These are phyloP conservation scores for Dryomyza anilis DNA, from an alignment of 2,888 invertebrate genomes.

Conservation along the genomic window DNA sequence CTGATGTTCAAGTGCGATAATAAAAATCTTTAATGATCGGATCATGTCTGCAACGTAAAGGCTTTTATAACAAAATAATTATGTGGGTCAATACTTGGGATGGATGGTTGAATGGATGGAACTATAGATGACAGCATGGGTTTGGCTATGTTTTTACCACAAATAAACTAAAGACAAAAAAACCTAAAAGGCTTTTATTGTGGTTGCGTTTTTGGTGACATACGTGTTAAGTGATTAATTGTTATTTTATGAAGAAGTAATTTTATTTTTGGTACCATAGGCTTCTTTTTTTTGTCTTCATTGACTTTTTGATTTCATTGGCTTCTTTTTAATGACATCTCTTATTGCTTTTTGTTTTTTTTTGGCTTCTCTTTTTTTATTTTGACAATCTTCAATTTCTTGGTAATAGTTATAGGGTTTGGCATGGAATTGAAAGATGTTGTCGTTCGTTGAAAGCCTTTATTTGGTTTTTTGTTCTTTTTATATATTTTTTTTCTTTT, in stretches of 20 bases:
- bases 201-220: slow-evolving; percentile 13
- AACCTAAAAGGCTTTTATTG: background rate
- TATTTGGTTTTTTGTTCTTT: background rate
- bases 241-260: background rate
- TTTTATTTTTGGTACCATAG: background rate
- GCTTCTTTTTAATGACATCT: too few species aligned
- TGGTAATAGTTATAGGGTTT: background rate
- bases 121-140: slow-evolving; percentile 6
- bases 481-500: too few species aligned
- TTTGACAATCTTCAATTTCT: background rate
- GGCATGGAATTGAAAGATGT: background rate
- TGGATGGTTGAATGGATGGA: too few species aligned
- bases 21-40: slow-evolving; percentile 26
- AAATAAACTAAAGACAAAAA: background rate
- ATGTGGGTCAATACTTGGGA: slow-evolving; percentile 33
- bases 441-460: slow-evolving; percentile 7
- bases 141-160: background rate
- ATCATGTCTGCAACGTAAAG: slow-evolving; percentile 18
- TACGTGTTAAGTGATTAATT: slow-evolving; percentile 25
- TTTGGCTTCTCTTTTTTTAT: too few species aligned
- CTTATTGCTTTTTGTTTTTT: background rate
- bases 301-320: too few species aligned
- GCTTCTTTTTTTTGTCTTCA: background rate
- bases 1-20: slow-evolving; percentile 27
- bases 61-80: slow-evolving; percentile 19